These are phyloP conservation scores for Dasysyrphus albostriatus DNA, from an alignment of 2,888 invertebrate species.

Conservation along the genomic window DNA sequence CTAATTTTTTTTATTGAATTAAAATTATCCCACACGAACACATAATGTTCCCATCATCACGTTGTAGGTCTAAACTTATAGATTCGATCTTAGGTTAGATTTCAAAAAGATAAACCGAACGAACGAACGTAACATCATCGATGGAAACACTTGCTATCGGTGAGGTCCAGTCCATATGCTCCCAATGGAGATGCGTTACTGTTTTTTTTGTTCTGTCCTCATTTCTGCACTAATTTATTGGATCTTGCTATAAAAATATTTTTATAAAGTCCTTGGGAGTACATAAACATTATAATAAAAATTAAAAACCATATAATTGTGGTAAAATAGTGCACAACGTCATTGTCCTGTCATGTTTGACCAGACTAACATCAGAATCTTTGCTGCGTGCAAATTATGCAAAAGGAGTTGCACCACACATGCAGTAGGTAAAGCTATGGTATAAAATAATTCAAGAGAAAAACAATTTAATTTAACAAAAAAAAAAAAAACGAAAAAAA, in stretches of 20 bases:
- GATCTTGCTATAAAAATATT: slow-evolving; percentile 42
- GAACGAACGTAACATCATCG: slow-evolving; percentile 11
- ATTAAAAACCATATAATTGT: slow-evolving; percentile 69
- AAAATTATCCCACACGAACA: not conserved
- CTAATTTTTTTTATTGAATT: not conserved
- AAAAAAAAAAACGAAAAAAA: no score
- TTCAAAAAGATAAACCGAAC: slow-evolving; percentile 6
- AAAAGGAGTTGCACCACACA: slow-evolving; percentile 43
- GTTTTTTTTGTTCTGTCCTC: slow-evolving; percentile 9
- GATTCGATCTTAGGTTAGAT: slow-evolving; percentile 42
- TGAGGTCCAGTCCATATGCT: slow-evolving; percentile 40
- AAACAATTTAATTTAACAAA: not conserved
- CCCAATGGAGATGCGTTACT: slow-evolving; percentile 45
- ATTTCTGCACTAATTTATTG: slow-evolving; percentile 23
- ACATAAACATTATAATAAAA: slow-evolving; percentile 31
- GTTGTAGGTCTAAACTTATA: not conserved
- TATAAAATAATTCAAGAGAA: not conserved
- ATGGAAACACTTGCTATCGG: slow-evolving; percentile 53
- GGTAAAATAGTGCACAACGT: slow-evolving; percentile 53
- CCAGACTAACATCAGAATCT: slow-evolving; percentile 49
- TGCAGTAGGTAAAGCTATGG: not conserved
- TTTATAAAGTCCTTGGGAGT: slow-evolving; percentile 31
- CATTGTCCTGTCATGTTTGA: slow-evolving; percentile 75
- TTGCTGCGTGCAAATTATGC: slow-evolving; percentile 63
- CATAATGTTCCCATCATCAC: not conserved